These are phyloP conservation scores for Zeus faber DNA, from an alignment of 2,113 vertebrate species.

Conservation along the genomic window DNA sequence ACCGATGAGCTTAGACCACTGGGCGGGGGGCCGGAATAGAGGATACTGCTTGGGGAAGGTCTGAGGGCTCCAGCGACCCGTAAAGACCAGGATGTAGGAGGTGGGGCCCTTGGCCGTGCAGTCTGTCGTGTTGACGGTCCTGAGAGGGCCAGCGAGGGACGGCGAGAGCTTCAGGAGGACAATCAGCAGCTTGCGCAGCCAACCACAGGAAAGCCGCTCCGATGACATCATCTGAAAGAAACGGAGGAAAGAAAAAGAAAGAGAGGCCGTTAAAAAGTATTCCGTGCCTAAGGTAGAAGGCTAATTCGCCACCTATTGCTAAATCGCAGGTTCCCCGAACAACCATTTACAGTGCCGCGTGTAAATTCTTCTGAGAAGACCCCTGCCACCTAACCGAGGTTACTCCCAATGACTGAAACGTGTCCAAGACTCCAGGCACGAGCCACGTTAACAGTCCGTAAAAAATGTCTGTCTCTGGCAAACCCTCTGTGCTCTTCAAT, in stretches of 20 bases:
- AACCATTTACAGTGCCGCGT: not conserved
- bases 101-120: conserved; percentile 73
- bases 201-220: conserved; percentile 57
- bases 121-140: conserved; percentile 53
- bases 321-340: not conserved
- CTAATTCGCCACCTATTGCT: not conserved
- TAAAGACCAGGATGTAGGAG: conserved; percentile 78
- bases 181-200: conserved; percentile 68
- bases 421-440: too few species aligned
- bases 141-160: conserved; percentile 49
- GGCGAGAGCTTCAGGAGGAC: conserved; percentile 65
- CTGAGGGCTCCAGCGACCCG: conserved; percentile 77
- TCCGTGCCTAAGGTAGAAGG: not conserved
- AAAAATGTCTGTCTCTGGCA: too few species aligned
- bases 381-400: too few species aligned
- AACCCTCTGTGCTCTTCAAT: too few species aligned
- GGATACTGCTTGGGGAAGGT: conserved; percentile 81
- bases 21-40: conserved; percentile 77
- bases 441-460: too few species aligned
- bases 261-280: not conserved
- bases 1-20: conserved; percentile 83
- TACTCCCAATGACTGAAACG: too few species aligned
- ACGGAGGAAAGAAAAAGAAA: conserved; percentile 32
- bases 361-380: conserved; percentile 9
- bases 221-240: conserved; percentile 72